phyloP scores from a whole-genome alignment of 2,797 vertebrate genomes.

The Okamejei kenojei region DNA sequence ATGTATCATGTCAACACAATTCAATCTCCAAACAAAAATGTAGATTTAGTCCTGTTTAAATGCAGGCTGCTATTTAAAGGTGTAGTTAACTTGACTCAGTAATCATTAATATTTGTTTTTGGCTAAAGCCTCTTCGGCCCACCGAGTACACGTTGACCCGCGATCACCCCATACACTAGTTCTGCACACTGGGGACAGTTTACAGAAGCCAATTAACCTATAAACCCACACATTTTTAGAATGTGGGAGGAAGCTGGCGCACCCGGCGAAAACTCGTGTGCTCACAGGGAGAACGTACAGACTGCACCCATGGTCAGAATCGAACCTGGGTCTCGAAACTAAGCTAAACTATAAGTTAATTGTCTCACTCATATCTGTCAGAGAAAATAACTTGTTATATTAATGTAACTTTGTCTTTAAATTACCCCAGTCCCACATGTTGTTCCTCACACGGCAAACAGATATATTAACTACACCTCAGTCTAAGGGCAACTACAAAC shows the following conservation, averaged over 20 bases:
- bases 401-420: not conserved
- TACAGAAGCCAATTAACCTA: too few relatives aligned
- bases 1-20: not conserved
- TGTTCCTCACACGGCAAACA: not conserved
- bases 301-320: too few relatives aligned
- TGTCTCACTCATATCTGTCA: not conserved
- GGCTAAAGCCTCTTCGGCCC: not conserved
- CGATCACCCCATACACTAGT: too few relatives aligned
- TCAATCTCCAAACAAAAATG: not conserved
- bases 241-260: too few relatives aligned
- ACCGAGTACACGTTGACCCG: too few relatives aligned
- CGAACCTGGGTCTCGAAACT: too few relatives aligned
- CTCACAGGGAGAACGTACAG: too few relatives aligned
- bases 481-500: too few relatives aligned
- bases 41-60: not conserved
- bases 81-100: not conserved
- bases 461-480: not conserved
- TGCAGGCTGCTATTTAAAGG: conserved; percentile 6
- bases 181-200: too few relatives aligned
- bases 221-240: too few relatives aligned
- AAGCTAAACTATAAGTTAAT: not conserved
- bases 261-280: too few relatives aligned
- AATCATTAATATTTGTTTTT: not conserved
- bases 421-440: not conserved
- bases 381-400: not conserved